These are phyloP conservation scores for Phrynosoma platyrhinos DNA, from an alignment of 2,113 vertebrate genomes.

Conservation along the genomic window DNA sequence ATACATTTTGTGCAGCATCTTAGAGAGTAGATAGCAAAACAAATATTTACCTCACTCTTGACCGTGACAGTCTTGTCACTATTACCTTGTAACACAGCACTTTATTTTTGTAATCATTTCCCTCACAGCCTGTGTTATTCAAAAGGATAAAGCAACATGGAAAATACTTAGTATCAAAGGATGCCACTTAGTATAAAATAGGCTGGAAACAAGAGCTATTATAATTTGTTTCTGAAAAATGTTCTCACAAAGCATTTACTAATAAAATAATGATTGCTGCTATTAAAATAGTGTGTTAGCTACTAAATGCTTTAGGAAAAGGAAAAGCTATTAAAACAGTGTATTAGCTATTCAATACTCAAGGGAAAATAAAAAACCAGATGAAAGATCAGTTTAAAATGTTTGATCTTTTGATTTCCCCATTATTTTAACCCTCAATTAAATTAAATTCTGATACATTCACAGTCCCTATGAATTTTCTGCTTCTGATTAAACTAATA, in stretches of 20 bases:
- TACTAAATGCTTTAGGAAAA: too few relatives aligned
- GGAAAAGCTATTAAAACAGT: conserved; percentile 54
- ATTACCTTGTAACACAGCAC: conserved; percentile 19
- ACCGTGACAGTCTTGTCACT: background rate
- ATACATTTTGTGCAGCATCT: conserved; percentile 15
- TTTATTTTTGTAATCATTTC: conserved; percentile 29
- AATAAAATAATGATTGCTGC: conserved; percentile 39
- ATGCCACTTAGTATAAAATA: conserved; percentile 47
- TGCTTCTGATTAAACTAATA: conserved; percentile 27
- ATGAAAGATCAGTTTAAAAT: conserved; percentile 56
- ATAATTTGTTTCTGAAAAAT: conserved; percentile 47
- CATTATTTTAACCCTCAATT: conserved; percentile 54
- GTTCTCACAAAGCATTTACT: conserved; percentile 36
- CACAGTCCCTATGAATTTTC: conserved; percentile 37
- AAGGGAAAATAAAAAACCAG: conserved; percentile 53
- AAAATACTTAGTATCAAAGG: conserved; percentile 61
- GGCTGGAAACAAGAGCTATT: conserved; percentile 35
- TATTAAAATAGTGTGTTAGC: conserved; percentile 53
- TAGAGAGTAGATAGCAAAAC: conserved; percentile 24
- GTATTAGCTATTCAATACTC: conserved; percentile 20
- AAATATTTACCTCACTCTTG: background rate
- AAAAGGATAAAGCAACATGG: background rate
- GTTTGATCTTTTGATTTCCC: conserved; percentile 64
- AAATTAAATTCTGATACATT: conserved; percentile 38
- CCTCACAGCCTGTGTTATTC: conserved; percentile 38